Base-by-base conservation (phyloP, 1,140 invertebrate genomes). In the Aphidius ervi region DNA sequence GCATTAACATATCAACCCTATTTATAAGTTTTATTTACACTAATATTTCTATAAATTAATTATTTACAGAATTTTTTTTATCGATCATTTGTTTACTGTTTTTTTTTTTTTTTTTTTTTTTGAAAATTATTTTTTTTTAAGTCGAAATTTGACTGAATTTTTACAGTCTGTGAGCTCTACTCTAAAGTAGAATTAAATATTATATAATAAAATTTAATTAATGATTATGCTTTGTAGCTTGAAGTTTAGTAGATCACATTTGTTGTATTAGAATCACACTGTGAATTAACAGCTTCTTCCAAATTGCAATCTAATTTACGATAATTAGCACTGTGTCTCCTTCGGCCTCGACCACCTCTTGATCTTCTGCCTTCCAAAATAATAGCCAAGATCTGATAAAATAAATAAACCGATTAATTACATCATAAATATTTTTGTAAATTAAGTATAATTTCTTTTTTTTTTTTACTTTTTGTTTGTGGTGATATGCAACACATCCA, bases 401-500 rank as follows among this genome's bases (percentile, higher is more conserved):
- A 8, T 55, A 8, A 54, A 37, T 58, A 47, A 42, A 41, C 43
- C 43, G 46, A 45, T 42, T 40, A 40, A 41, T 31, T 3, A 46
- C 16, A 56, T 40, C 1, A 54, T 37, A n/a, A 16, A 23, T 41
- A 56, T 31, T 47, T 56, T 42, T 58, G 47, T 47, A 56, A 58
- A 39, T 58, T 46, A 52, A 42, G 9, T 20, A 49, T 58, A 4
- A 8, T 40, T 43, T 31, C 0, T 46, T 41, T 39, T 6, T 9
- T 61, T n/a, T 46, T 67, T 62, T 68, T 71, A 87, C 86, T 81
- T 87, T 88, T 72, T 88, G 84, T 69, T 87, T 87, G 65, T 88
- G 87, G 66, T 87, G 85, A 73, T 87, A 88, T 64, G 82, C 77
- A 42, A 88, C 72, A 71, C 87, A 88, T 6, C 82, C 81, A 55